Evolutionary conservation across 2,888 invertebrate genomes (phyloP).

Genomic region (Chaetogeoica ovagalla): DNA sequence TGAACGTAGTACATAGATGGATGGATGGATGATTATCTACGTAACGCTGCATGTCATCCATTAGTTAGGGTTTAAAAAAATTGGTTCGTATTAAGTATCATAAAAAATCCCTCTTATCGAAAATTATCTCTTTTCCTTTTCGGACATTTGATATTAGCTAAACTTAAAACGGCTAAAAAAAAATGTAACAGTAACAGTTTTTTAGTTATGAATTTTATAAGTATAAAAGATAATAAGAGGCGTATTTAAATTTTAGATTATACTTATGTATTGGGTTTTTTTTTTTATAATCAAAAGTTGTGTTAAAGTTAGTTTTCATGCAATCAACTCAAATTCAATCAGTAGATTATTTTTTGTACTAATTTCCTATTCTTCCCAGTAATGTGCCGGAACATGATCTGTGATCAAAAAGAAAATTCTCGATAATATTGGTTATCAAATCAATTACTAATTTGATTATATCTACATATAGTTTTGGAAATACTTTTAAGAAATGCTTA

Average conservation of each 20-base stretch:
- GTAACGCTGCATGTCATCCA: background rate
- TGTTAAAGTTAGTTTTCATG: too few relatives aligned
- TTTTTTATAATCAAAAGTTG: too few relatives aligned
- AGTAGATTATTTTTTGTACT: too few relatives aligned
- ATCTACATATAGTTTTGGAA: background rate
- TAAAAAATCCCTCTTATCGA: background rate
- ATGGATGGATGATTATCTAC: slow-evolving; percentile 15
- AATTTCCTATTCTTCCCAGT: background rate
- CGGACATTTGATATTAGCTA: background rate
- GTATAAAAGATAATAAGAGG: background rate
- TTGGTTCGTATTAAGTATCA: background rate
- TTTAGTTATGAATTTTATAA: background rate
- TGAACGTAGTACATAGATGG: background rate
- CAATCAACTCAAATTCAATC: too few relatives aligned
- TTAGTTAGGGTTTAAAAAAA: slow-evolving; percentile 4
- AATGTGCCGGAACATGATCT: background rate
- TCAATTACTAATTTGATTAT: background rate
- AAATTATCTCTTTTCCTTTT: slow-evolving; percentile 1
- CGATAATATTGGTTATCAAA: background rate
- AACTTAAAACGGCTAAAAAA: background rate
- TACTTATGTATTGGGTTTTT: too few relatives aligned
- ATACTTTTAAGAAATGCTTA: background rate
- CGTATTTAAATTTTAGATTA: background rate
- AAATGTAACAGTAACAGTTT: background rate
- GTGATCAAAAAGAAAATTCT: background rate